Evolutionary conservation across 2,797 vertebrate species (phyloP).

Genomic region (Xyrichtys novacula): DNA sequence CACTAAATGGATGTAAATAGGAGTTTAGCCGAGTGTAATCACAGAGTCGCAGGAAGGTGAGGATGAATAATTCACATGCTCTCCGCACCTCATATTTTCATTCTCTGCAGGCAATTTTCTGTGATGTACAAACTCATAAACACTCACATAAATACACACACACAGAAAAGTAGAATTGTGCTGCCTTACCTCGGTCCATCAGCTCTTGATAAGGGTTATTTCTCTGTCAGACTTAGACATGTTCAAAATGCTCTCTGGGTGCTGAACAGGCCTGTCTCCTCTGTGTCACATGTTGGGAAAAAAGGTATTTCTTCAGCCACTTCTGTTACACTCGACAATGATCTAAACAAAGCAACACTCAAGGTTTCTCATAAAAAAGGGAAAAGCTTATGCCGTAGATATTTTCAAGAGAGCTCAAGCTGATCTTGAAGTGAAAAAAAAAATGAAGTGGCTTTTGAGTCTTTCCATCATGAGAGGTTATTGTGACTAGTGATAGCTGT

Average conservation of each 20-base stretch:
- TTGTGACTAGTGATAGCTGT: slow-evolving; percentile 32
- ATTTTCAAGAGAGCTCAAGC: no score
- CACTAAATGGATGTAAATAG: slow-evolving; percentile 70
- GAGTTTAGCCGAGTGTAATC: slow-evolving; percentile 74
- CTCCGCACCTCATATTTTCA: slow-evolving; percentile 31
- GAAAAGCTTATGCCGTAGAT: background rate
- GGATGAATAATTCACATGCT: slow-evolving; percentile 73
- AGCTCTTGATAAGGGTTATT: background rate
- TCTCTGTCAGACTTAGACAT: background rate
- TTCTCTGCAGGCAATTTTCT: slow-evolving; percentile 17
- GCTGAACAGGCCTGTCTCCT: background rate
- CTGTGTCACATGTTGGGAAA: background rate
- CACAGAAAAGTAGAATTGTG: background rate
- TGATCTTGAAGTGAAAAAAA: slow-evolving; percentile 31
- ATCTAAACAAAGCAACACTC: background rate
- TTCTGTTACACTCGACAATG: background rate
- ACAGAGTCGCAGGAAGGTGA: slow-evolving; percentile 52
- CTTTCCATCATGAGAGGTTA: slow-evolving; percentile 31
- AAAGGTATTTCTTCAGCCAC: no score
- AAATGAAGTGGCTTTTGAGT: slow-evolving; percentile 54
- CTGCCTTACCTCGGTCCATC: background rate
- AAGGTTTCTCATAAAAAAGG: slow-evolving; percentile 11
- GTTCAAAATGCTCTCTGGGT: background rate
- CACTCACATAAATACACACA: slow-evolving; percentile 3
- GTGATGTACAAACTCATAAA: slow-evolving; percentile 6